Evolutionary conservation across 2,888 invertebrate species (phyloP), one percentile per base, ranked within the genome.

Genomic region (Eupithecia centaureata): DNA sequence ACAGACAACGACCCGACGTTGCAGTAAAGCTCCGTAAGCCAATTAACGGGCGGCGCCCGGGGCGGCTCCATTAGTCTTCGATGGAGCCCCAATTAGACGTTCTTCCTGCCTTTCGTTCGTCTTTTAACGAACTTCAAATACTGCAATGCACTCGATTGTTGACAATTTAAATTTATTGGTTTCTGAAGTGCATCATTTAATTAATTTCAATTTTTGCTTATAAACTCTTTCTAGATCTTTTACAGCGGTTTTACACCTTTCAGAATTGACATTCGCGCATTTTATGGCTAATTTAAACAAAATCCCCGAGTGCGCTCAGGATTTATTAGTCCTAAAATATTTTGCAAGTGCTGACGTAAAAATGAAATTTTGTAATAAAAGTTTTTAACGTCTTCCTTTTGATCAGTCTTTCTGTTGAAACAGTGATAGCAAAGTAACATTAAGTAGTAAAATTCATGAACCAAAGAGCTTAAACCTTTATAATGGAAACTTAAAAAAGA

Each of bases 341-440:
- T 73, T 73, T 73, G 66, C 70, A 70, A 66, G 65, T 63, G 69
- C 38, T 56, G 65, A 59, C 70, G 65, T 74, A 73, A 76, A 73
- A 74, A 69, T 67, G 65, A 76, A 70, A 68, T 72, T 69, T 68
- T 61, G 68, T 72, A 71, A 76, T 74, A 67, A 73, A 76, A 69
- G 61, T 68, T 63, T 73, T 62, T 59, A 61, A 61, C 52, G 38
- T 30, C 61, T 63, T 63, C 59, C 30, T 63, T 57, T 52, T 63
- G 56, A 65, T 57, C 56, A 65, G 54, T 63, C 66, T 60, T 32
- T 57, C 8, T 32, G 30, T 32, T 27, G 15, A 56, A n/a, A 56
- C 30, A 47, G 38, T 22, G 47, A 22, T 42, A 47, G 32, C 32
- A 33, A 33, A 57, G n/a, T 57, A 28, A 10, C 28, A 54, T 1